These are phyloP conservation scores for Scaptomyza graminum DNA, from an alignment of 1,140 invertebrate species.

Conservation along the genomic window DNA sequence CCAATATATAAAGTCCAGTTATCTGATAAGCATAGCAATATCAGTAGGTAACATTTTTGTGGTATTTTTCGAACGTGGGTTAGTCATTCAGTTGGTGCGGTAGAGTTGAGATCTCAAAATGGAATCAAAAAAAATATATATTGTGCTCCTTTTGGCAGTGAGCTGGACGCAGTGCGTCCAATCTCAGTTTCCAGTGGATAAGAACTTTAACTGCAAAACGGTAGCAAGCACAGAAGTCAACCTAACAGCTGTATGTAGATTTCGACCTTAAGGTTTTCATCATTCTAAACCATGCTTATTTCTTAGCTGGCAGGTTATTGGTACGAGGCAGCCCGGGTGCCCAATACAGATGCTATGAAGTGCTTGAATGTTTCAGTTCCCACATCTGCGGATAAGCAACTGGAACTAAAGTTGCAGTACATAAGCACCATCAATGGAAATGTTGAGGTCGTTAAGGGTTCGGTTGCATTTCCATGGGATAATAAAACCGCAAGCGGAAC, in stretches of 20 bases:
- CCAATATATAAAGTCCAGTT: neutral
- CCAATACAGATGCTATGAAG: constrained; percentile 37
- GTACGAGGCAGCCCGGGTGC: constrained; percentile 51
- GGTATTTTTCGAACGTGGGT: constrained; percentile 1
- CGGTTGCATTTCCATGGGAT: constrained; percentile 42
- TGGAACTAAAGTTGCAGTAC: constrained; percentile 44
- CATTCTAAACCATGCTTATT: neutral
- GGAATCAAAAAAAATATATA: neutral
- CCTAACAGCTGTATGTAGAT: constrained; percentile 34
- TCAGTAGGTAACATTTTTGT: neutral
- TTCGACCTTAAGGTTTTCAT: neutral
- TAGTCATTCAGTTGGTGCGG: constrained; percentile 11
- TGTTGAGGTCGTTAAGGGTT: constrained; percentile 16
- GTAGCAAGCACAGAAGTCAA: constrained; percentile 5
- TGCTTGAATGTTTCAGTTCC: constrained; percentile 61
- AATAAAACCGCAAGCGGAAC: constrained; percentile 20
- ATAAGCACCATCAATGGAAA: constrained; percentile 34
- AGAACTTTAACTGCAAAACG: constrained; percentile 6
- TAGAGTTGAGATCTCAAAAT: constrained; percentile 27
- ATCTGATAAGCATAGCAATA: constrained; percentile 33
- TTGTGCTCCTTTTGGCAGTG: neutral
- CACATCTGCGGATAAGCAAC: neutral
- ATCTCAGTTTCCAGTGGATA: neutral
- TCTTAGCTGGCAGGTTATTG: constrained; percentile 46
- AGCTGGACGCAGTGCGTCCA: neutral